Conservation (phyloP, 2,797 vertebrate species). For the Nannoperca australis region DNA sequence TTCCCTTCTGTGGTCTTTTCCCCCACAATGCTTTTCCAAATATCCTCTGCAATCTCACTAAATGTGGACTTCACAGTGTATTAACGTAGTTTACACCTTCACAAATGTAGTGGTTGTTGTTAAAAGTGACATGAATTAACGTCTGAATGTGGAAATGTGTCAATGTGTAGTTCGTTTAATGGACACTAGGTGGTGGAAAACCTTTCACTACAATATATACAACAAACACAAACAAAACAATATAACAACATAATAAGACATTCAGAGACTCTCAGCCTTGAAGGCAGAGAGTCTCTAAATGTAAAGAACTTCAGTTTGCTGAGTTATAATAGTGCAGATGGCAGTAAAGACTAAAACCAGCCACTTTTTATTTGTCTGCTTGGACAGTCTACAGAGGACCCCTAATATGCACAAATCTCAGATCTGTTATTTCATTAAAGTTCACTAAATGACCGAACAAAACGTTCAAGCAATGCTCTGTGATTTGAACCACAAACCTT, state of each 20-base stretch:
- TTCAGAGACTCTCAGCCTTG: no score
- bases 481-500: constrained; percentile 78
- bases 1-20: background rate
- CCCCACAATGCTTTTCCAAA: no score
- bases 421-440: background rate
- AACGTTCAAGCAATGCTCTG: background rate
- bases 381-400: background rate
- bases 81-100: background rate
- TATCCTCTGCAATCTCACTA: background rate
- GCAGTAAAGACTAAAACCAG: background rate
- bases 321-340: background rate
- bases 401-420: background rate
- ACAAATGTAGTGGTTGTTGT: background rate
- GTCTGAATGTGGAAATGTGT: background rate
- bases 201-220: background rate
- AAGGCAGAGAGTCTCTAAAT: background rate
- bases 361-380: background rate
- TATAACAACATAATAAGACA: no score
- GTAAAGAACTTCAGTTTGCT: no score
- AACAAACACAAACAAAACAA: no score
- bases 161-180: background rate
- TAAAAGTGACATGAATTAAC: background rate
- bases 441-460: background rate
- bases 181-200: background rate
- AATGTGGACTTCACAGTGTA: background rate